These are phyloP conservation scores for Parthenolecanium corni DNA, from an alignment of 2,888 invertebrate genomes.

Conservation along the genomic window DNA sequence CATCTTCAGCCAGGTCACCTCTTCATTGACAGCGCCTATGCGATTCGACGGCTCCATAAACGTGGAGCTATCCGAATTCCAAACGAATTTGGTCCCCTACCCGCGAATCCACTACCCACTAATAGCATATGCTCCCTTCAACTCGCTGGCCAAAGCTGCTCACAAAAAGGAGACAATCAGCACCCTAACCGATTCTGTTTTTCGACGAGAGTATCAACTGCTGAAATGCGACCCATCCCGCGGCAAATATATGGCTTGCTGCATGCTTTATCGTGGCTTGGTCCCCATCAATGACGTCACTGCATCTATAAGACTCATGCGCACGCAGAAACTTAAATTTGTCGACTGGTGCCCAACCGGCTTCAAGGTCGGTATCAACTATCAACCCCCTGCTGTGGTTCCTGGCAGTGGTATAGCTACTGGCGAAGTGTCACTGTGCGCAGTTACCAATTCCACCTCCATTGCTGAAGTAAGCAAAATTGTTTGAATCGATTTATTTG, in stretches of 20 bases:
- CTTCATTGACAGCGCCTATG: conserved; percentile 33
- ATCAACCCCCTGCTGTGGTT: conserved; percentile 51
- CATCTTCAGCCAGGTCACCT: conserved; percentile 40
- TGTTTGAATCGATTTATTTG: background rate
- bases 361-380: conserved; percentile 33
- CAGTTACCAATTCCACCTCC: conserved; percentile 72
- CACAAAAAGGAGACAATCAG: conserved; percentile 30
- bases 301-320: conserved; percentile 65
- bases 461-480: conserved; percentile 56
- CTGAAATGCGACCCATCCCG: conserved; percentile 37
- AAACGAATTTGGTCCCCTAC: conserved; percentile 34
- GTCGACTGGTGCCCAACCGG: conserved; percentile 95
- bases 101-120: conserved; percentile 30
- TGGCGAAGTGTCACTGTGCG: conserved; percentile 44
- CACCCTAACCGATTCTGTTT: conserved; percentile 31
- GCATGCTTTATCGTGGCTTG: conserved; percentile 75
- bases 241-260: conserved; percentile 84
- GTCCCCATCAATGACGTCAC: conserved; percentile 84
- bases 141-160: conserved; percentile 23
- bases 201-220: conserved; percentile 27
- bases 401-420: conserved; percentile 38
- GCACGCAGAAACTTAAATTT: conserved; percentile 62
- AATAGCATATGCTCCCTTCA: conserved; percentile 33
- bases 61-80: conserved; percentile 34
- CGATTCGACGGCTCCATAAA: conserved; percentile 33